Percentiles rank a stretch among this genome's conserved stretches.
Evolutionary conservation across 1,140 invertebrate genomes (phyloP).

Genomic region (Procambarus clarkii): DNA sequence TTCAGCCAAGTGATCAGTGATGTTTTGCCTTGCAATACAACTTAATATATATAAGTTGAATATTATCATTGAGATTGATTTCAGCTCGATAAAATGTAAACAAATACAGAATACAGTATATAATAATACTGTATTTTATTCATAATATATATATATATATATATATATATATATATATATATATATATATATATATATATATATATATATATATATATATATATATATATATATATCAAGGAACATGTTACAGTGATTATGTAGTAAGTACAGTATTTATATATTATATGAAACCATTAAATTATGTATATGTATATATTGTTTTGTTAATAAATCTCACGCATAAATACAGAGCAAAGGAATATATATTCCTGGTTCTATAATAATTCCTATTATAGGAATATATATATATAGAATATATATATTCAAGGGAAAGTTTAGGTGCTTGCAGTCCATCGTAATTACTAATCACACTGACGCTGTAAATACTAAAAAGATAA

Average conservation of each 20-base stretch:
- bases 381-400: background rate
- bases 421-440: background rate
- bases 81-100: too few relatives aligned
- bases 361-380: background rate
- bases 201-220: too few relatives aligned
- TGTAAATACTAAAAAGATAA: background rate
- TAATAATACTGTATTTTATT: too few relatives aligned
- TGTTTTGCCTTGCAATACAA: background rate
- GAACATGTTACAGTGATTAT: too few relatives aligned
- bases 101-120: too few relatives aligned
- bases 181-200: too few relatives aligned
- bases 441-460: background rate
- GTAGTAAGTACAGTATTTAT: too few relatives aligned
- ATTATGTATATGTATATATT: background rate
- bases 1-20: slow-evolving; percentile 9
- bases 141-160: too few relatives aligned
- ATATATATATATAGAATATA: background rate
- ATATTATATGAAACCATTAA: too few relatives aligned
- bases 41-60: background rate
- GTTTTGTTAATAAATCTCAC: background rate
- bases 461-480: background rate
- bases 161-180: too few relatives aligned
- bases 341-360: background rate
- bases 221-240: too few relatives aligned
- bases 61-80: too few relatives aligned